Conservation (phyloP, 1,140 invertebrate species). For the Brachionus manjavacas region DNA sequence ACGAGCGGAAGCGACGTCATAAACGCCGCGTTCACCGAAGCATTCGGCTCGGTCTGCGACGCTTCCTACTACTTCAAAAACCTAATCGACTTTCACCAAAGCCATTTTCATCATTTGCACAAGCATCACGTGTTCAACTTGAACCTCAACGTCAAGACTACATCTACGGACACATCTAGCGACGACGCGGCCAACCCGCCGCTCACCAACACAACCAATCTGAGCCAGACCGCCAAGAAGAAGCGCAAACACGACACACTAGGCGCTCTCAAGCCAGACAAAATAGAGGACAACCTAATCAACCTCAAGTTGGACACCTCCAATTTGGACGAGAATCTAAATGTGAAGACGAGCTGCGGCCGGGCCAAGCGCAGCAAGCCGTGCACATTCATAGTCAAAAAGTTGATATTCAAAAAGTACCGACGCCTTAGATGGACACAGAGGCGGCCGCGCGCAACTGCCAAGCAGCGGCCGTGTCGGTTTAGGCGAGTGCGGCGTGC, state of each 20-base stretch:
- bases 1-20: background rate
- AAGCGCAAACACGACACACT: background rate
- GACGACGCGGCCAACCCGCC: background rate
- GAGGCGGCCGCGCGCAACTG: background rate
- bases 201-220: constrained; percentile 1
- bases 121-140: background rate
- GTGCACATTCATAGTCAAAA: background rate
- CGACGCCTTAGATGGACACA: background rate
- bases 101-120: constrained; percentile 14
- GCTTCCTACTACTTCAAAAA: constrained; percentile 15
- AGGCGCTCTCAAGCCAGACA: background rate
- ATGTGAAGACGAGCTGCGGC: background rate
- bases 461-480: background rate
- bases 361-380: background rate
- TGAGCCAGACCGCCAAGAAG: background rate
- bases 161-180: constrained; percentile 22
- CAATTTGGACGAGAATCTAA: constrained; percentile 13
- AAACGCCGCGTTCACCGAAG: background rate
- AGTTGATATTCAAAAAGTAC: background rate
- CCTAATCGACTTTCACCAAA: constrained; percentile 11
- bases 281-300: background rate
- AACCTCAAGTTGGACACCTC: background rate
- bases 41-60: background rate
- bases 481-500: background rate
- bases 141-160: background rate